Conservation (phyloP, 2,113 vertebrate species). For the Cinclus cinclus region DNA sequence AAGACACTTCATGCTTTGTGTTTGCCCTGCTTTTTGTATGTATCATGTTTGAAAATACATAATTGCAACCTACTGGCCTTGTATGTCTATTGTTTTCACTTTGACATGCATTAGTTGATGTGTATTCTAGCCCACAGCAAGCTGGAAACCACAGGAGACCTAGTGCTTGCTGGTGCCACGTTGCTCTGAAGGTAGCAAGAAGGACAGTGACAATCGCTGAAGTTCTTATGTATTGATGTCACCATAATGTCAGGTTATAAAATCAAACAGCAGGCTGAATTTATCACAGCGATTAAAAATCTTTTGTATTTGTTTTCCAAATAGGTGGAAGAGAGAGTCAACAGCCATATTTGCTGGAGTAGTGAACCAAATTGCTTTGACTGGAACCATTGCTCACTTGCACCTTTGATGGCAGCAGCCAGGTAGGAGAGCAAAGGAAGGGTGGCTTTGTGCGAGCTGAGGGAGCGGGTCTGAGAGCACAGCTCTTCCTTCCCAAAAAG, state of each 20-base stretch:
- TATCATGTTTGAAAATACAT: not conserved
- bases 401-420: conserved; percentile 38
- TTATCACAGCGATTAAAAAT: not conserved
- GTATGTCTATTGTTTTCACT: not conserved
- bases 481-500: not conserved
- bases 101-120: not conserved
- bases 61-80: not conserved
- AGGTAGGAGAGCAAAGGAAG: conserved; percentile 62
- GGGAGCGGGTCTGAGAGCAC: not conserved
- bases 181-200: not conserved
- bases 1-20: not conserved
- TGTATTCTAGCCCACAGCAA: not conserved
- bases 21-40: not conserved
- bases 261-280: not conserved
- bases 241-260: not conserved
- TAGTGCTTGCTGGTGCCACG: not conserved
- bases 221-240: not conserved
- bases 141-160: not conserved
- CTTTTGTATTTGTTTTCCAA: conserved; percentile 38
- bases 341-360: conserved; percentile 68
- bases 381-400: conserved; percentile 59
- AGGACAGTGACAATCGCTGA: not conserved
- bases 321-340: conserved; percentile 69
- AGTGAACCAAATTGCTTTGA: conserved; percentile 67
- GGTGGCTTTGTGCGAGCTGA: not conserved